A percentile compares a stretch with the other conserved stretches of the same genome.
phyloP scores from a whole-genome alignment of 2,797 vertebrate genomes.

The Etheostoma perlongum region DNA sequence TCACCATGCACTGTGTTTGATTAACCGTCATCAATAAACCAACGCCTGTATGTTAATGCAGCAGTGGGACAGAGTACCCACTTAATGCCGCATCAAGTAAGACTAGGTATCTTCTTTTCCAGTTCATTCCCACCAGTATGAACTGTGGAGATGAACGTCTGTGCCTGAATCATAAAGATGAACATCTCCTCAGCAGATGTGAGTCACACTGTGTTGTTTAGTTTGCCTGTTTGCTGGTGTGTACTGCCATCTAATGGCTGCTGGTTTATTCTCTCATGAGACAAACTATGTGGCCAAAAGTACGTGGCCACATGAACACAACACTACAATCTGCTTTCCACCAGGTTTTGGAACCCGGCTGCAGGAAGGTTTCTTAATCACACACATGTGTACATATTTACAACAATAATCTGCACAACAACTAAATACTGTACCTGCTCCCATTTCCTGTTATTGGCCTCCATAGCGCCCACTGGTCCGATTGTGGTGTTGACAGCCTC shows the following conservation, averaged over 20 bases:
- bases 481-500: too few species aligned
- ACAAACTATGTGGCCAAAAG: neutral
- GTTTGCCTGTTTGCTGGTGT: conserved; percentile 3
- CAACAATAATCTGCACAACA: too few species aligned
- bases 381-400: too few species aligned
- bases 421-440: too few species aligned
- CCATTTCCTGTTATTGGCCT: too few species aligned
- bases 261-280: neutral
- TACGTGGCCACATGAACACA: neutral
- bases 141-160: neutral
- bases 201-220: neutral
- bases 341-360: too few species aligned
- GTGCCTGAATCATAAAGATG: conserved; percentile 9
- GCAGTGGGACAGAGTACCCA: neutral
- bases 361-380: too few species aligned
- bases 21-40: neutral
- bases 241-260: conserved; percentile 35
- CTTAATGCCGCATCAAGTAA: neutral
- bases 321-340: too few species aligned
- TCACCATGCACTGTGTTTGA: neutral
- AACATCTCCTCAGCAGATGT: neutral
- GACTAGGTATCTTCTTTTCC: neutral
- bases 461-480: too few species aligned
- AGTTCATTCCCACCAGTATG: neutral
- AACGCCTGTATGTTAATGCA: neutral